Conservation (phyloP, 2,797 vertebrate genomes). For the Sternotherus odoratus region DNA sequence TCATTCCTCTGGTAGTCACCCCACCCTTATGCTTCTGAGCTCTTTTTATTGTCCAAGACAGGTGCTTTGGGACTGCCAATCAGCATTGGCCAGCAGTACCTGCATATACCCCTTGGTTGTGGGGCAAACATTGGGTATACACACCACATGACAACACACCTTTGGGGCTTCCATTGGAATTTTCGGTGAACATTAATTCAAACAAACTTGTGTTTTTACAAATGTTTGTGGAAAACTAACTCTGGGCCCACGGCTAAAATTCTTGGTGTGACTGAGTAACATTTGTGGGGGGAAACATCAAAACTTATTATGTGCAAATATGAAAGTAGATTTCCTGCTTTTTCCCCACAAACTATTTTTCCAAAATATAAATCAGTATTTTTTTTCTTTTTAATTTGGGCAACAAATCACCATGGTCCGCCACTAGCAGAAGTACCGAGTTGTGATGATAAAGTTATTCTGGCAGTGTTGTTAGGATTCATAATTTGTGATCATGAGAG, state of each 20-base stretch:
- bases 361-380: too few species aligned
- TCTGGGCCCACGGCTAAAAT: background rate
- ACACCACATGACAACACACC: background rate
- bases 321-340: background rate
- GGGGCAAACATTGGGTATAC: too few species aligned
- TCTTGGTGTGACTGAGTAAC: background rate
- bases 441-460: background rate
- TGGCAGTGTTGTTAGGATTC: background rate
- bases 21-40: rapidly evolving
- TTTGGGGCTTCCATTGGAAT: background rate
- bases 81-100: background rate
- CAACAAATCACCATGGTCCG: background rate
- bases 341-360: background rate
- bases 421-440: background rate
- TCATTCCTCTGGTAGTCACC: background rate
- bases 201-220: background rate
- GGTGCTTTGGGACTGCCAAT: background rate
- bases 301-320: background rate
- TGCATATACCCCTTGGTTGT: background rate
- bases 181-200: background rate
- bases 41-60: background rate
- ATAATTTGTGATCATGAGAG: too few species aligned
- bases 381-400: background rate
- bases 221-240: background rate
- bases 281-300: background rate